Evolutionary conservation across 2,888 invertebrate genomes (phyloP).

Genomic region (Cephus spinipes): DNA sequence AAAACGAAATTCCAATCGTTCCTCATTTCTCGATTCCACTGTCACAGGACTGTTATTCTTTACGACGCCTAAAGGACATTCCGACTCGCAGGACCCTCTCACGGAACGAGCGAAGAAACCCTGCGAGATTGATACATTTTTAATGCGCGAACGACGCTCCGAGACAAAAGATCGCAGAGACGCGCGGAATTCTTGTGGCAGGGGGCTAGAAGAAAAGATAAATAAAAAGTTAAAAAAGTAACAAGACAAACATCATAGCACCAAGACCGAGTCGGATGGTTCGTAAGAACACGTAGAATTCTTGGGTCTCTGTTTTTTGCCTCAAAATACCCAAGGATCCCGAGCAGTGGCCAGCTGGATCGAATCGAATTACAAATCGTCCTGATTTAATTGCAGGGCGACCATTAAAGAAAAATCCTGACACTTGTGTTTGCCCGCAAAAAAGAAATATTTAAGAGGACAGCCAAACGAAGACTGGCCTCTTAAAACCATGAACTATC

Average conservation of each 20-base stretch:
- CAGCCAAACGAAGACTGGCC: not conserved
- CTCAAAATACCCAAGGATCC: not conserved
- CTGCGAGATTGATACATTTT: constrained; percentile 44
- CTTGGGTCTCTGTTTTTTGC: constrained; percentile 5
- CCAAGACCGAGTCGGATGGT: not conserved
- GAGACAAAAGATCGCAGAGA: constrained; percentile 5
- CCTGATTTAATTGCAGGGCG: constrained; percentile 14
- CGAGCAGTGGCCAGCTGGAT: constrained; percentile 2
- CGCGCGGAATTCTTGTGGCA: constrained; percentile 8
- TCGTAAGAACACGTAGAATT: constrained; percentile 6
- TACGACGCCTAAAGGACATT: constrained; percentile 46
- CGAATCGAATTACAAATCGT: constrained; percentile 23
- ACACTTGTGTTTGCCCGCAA: not conserved
- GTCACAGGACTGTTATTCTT: constrained; percentile 47
- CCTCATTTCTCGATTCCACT: not conserved
- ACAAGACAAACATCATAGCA: not conserved
- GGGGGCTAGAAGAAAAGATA: not conserved
- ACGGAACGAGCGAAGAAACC: not conserved
- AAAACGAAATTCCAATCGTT: not conserved
- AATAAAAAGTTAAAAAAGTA: not conserved
- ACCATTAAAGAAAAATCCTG: not conserved
- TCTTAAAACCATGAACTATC: not conserved
- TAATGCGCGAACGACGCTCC: constrained; percentile 35
- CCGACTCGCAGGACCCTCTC: constrained; percentile 21
- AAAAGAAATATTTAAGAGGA: not conserved